phyloP scores from a whole-genome alignment of 1,140 invertebrate genomes.

The Drosophila varians region DNA sequence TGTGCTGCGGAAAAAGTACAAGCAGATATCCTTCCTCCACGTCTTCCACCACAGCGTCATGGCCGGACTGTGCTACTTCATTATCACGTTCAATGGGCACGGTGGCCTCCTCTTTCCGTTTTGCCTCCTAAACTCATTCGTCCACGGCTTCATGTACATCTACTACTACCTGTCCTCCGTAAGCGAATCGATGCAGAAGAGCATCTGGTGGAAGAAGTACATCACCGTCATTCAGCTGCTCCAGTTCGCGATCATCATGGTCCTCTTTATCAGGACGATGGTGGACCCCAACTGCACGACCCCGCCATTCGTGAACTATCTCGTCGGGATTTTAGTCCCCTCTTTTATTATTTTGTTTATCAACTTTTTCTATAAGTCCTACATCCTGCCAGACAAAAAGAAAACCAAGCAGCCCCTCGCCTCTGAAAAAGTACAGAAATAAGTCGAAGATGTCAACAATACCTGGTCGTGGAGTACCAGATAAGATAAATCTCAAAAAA shows the following conservation, averaged over 20 bases:
- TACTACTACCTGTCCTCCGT: constrained; percentile 33
- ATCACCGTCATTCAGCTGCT: constrained; percentile 26
- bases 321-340: not conserved
- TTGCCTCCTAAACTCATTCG: constrained; percentile 12
- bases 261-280: not conserved
- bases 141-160: constrained; percentile 30
- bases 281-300: constrained; percentile 10
- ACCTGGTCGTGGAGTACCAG: too few species aligned
- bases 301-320: not conserved
- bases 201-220: constrained; percentile 46
- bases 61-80: not conserved
- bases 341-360: constrained; percentile 2
- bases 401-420: not conserved
- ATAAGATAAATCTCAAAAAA: too few species aligned
- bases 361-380: constrained; percentile 7
- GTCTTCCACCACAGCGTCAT: constrained; percentile 85
- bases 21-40: constrained; percentile 46
- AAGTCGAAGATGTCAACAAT: too few species aligned
- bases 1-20: constrained; percentile 55
- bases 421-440: too few species aligned
- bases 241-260: constrained; percentile 23
- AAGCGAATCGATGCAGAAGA: constrained; percentile 1
- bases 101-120: constrained; percentile 22
- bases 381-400: not conserved
- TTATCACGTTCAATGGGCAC: not conserved